Percentiles rank a stretch among this genome's conserved stretches.
These are phyloP conservation scores for Hipparchia semele DNA, from an alignment of 2,888 invertebrate species.

Conservation along the genomic window DNA sequence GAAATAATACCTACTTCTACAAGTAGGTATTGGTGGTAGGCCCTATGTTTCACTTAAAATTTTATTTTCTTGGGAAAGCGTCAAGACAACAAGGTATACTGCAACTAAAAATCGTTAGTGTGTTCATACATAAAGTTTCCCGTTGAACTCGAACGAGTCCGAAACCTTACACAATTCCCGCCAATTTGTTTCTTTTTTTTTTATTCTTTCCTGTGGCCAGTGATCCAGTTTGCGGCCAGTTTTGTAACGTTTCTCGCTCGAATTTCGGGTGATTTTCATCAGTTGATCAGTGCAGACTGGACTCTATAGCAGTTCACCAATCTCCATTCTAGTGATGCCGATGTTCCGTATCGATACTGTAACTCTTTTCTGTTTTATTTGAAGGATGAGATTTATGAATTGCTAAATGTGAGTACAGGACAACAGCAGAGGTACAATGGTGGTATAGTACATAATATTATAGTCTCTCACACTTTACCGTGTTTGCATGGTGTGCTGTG, in stretches of 20 bases:
- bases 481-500: too few species aligned
- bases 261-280: slow-evolving; percentile 29
- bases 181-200: slow-evolving; percentile 42
- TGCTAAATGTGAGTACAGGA: too few species aligned
- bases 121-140: slow-evolving; percentile 24
- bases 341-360: neutral
- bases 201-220: slow-evolving; percentile 45
- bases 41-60: too few species aligned
- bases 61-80: too few species aligned
- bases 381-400: too few species aligned
- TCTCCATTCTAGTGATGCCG: neutral
- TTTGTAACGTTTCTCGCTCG: slow-evolving; percentile 48
- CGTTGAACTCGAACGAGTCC: slow-evolving; percentile 42
- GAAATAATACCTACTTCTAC: too few species aligned
- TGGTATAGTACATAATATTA: too few species aligned
- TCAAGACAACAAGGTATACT: neutral
- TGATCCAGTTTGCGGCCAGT: slow-evolving; percentile 48
- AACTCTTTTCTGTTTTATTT: neutral
- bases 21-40: too few species aligned
- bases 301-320: slow-evolving; percentile 2
- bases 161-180: slow-evolving; percentile 51
- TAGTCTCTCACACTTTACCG: too few species aligned
- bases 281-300: slow-evolving; percentile 4
- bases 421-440: too few species aligned
- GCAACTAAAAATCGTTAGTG: neutral